These are phyloP conservation scores for Clivina fossor DNA, from an alignment of 2,888 invertebrate species.

Conservation along the genomic window DNA sequence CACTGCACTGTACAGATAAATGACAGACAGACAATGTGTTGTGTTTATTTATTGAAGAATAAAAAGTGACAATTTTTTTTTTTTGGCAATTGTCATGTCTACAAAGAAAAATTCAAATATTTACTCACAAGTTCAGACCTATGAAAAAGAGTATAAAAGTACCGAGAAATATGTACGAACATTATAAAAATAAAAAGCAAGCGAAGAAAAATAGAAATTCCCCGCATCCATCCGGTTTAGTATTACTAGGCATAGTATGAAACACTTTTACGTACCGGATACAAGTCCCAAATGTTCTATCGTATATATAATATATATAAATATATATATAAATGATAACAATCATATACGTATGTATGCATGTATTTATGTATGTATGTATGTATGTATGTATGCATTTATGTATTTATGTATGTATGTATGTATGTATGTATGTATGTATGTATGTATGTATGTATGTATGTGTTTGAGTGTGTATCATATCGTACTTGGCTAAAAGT, in stretches of 20 bases:
- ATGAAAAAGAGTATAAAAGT: conserved; percentile 33
- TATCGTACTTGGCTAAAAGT: neutral
- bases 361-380: too few relatives aligned
- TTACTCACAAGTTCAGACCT: conserved; percentile 32
- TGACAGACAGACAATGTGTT: too few relatives aligned
- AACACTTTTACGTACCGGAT: conserved; percentile 17
- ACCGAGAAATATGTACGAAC: conserved; percentile 31
- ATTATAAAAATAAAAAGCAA: conserved; percentile 32
- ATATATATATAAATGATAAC: neutral
- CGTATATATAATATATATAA: neutral
- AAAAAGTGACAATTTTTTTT: too few relatives aligned
- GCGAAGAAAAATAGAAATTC: conserved; percentile 23
- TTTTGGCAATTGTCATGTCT: conserved; percentile 5
- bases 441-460: conserved; percentile 1
- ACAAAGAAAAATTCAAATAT: conserved; percentile 18
- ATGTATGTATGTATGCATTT: too few relatives aligned
- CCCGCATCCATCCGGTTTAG: too few relatives aligned
- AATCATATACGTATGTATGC: too few relatives aligned
- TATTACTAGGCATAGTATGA: conserved; percentile 24
- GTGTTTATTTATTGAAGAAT: too few relatives aligned
- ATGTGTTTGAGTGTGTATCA: neutral
- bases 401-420: too few relatives aligned
- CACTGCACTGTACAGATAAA: conserved; percentile 4
- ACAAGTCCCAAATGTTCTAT: neutral
- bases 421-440: neutral